Base-by-base conservation (phyloP, 2,888 invertebrate species). In the Piscicola geometra region DNA sequence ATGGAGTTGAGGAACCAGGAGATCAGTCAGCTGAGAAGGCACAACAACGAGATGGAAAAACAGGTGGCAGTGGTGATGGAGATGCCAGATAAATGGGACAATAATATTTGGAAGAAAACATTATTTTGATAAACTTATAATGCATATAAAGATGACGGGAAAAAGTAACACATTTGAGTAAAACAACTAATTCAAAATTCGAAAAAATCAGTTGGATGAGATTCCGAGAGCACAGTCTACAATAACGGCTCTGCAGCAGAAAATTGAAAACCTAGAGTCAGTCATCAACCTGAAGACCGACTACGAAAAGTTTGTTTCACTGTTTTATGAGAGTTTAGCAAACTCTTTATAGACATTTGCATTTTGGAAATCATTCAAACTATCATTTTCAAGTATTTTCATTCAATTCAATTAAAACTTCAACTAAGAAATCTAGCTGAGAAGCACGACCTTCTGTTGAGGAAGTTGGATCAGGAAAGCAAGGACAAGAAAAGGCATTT, bases 1-100 rank as follows among this genome's bases (percentile, higher is more conserved):
- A 88, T 96, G 77, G 95, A 95, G 81, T 87, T 96, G 82, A 91
- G 92, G 82, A 92, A 92, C 83, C 90, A 90, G 33, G 94, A 96
- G 86, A 90, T 93, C 82, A 90, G 90, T 0, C 90, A 91, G 28
- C 87, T 95, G 70, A 89, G 85, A 75, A 81, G 79, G 90, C 81
- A 83, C 77, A 86, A 85, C 74, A 79, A 81, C 64, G 90, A 91
- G 81, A 88, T 91, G 74, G 86, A 89, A 64, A 89, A 90, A 36
- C 91, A 92, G 83, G 67, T 33, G 9, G n/a, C n/a, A n/a, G n/a
- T n/a, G n/a, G 90, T 85, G 77, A 74, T 78, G 30, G 15, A 66
- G 15, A 28, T 15, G 25, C 18, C 12, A 25, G 15, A 15, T 15
- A 21, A 25, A 66, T 21, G 12, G 36, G 25, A 69, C 3, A 69